A percentile compares a stretch with the other conserved stretches of the same genome.
Conservation (phyloP, 2,888 invertebrate genomes). For the Xestia xanthographa region DNA sequence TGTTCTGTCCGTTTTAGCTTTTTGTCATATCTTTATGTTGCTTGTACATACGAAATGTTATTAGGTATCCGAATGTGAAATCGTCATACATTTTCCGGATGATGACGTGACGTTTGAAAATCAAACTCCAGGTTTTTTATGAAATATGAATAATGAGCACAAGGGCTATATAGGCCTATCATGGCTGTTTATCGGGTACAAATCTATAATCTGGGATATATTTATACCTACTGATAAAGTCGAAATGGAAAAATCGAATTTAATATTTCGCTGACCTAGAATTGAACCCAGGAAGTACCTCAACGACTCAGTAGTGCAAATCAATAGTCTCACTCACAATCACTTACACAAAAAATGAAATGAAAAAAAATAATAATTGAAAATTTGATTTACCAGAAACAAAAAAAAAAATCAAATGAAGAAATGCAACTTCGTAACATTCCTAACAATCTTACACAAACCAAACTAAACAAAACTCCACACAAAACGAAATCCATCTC, state of each 20-base stretch:
- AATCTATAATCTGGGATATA: not conserved
- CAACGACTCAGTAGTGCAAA: not conserved
- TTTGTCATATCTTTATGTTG: not conserved
- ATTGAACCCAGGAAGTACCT: not conserved
- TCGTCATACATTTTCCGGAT: not conserved
- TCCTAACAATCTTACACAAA: not conserved
- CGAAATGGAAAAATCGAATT: not conserved
- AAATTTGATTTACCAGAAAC: too few species aligned
- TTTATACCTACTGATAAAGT: not conserved
- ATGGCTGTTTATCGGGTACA: not conserved
- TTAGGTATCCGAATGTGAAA: not conserved
- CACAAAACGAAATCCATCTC: conserved; percentile 40
- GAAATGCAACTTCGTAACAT: too few species aligned
- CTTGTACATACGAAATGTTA: not conserved
- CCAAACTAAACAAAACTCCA: not conserved
- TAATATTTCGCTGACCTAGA: not conserved
- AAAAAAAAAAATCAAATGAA: too few species aligned
- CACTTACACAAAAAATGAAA: too few species aligned
- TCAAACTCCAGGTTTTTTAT: not conserved
- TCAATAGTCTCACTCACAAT: not conserved
- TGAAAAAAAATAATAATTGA: too few species aligned
- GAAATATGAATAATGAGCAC: not conserved
- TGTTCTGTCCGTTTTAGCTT: not conserved
- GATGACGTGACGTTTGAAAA: not conserved
- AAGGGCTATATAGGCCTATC: not conserved